Conservation (phyloP, 53 echinoderm and acorn worm species). For the Paracentrotus lividus region DNA sequence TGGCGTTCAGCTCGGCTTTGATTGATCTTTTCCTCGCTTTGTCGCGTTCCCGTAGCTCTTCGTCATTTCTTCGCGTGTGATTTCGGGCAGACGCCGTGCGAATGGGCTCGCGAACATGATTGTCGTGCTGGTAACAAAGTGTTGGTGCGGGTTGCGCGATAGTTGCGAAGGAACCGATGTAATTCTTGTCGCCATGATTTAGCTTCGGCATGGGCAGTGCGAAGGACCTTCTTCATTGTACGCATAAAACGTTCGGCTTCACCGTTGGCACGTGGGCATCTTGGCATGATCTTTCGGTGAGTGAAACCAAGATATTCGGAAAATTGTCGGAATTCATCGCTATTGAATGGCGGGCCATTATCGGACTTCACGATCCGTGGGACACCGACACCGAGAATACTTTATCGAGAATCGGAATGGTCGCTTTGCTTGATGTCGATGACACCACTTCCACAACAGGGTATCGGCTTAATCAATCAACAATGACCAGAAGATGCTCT, state of each 20-base stretch:
- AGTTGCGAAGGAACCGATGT: background rate
- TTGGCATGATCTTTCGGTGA: slow-evolving; percentile 61
- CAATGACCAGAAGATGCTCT: too few relatives aligned
- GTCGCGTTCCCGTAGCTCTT: too few relatives aligned
- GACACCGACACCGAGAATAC: slow-evolving; percentile 61
- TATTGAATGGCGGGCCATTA: slow-evolving; percentile 79
- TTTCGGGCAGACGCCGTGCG: too few relatives aligned
- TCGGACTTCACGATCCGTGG: slow-evolving; percentile 67
- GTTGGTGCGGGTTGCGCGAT: slow-evolving; percentile 10
- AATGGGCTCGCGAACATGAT: too few relatives aligned
- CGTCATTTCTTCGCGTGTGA: too few relatives aligned
- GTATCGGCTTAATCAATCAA: too few relatives aligned
- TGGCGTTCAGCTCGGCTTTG: too few relatives aligned
- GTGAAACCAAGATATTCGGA: slow-evolving; percentile 52
- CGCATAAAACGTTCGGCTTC: slow-evolving; percentile 1
- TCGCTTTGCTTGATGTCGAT: too few relatives aligned
- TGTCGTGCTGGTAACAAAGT: too few relatives aligned
- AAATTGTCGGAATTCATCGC: slow-evolving; percentile 66
- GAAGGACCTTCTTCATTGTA: background rate
- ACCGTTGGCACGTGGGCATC: slow-evolving; percentile 11
- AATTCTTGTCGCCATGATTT: slow-evolving; percentile 22
- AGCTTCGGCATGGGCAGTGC: slow-evolving; percentile 17
- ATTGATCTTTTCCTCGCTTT: too few relatives aligned
- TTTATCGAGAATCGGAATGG: too few relatives aligned
- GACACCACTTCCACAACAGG: too few relatives aligned